Conservation (phyloP, 2,888 invertebrate species). For the Chloroclysta siterata region DNA sequence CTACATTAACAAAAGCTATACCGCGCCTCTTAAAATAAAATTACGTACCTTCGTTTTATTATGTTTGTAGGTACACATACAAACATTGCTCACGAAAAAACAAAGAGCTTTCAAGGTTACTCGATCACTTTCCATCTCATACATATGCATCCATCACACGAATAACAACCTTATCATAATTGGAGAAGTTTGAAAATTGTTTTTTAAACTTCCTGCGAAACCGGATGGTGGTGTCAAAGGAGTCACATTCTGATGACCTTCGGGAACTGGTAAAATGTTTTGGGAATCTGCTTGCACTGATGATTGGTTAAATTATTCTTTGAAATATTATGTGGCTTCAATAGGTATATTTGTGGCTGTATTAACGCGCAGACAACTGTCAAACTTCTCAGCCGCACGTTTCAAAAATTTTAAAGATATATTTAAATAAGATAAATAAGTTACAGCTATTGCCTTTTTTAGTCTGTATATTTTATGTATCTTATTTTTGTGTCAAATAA, state of each 20-base stretch:
- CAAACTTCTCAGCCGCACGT: too few relatives aligned
- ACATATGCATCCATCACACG: constrained; percentile 31
- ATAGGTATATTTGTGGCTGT: too few relatives aligned
- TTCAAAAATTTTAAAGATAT: too few relatives aligned
- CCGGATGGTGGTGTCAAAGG: constrained; percentile 72
- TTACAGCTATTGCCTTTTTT: too few relatives aligned
- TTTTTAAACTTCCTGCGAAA: constrained; percentile 30
- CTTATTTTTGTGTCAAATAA: too few relatives aligned
- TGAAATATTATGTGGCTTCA: too few relatives aligned
- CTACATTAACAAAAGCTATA: too few relatives aligned
- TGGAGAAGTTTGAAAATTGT: constrained; percentile 22
- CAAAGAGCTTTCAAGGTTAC: constrained; percentile 56
- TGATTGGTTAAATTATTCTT: too few relatives aligned
- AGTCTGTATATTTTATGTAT: too few relatives aligned
- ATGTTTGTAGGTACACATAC: constrained; percentile 9
- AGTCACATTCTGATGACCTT: constrained; percentile 74
- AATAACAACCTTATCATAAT: constrained; percentile 26
- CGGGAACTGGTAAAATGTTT: constrained; percentile 46
- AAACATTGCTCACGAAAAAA: constrained; percentile 43
- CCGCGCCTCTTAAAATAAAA: background rate
- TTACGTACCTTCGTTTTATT: background rate
- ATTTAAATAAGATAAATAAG: too few relatives aligned
- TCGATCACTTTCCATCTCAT: constrained; percentile 58
- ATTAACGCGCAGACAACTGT: too few relatives aligned
- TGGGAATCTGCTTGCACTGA: constrained; percentile 3